Evolutionary conservation across 1,140 invertebrate genomes (phyloP).

Genomic region (Formica exsecta): DNA sequence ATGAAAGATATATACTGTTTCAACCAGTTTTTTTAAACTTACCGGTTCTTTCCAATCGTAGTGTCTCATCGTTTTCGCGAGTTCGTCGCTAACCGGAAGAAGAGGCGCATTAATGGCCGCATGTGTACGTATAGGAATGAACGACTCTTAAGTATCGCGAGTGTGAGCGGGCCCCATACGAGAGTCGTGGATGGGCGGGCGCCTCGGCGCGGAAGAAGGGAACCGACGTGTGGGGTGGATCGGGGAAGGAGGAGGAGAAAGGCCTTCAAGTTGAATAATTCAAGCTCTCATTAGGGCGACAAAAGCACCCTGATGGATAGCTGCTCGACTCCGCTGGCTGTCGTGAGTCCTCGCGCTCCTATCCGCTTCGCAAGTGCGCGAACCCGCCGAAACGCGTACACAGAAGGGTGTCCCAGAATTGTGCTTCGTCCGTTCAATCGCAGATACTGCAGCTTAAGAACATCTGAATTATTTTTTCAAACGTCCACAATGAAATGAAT

Average conservation of each 20-base stretch:
- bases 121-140: slow-evolving; percentile 56
- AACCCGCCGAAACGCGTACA: slow-evolving; percentile 55
- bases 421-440: not conserved
- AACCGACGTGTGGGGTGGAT: slow-evolving; percentile 61
- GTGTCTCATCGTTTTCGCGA: not conserved
- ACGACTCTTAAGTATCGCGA: slow-evolving; percentile 62
- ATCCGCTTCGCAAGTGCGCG: slow-evolving; percentile 38
- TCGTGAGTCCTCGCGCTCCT: slow-evolving; percentile 73
- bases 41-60: not conserved
- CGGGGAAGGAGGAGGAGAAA: slow-evolving; percentile 72
- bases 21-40: not conserved
- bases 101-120: slow-evolving; percentile 41
- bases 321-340: slow-evolving; percentile 82
- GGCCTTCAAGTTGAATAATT: slow-evolving; percentile 86
- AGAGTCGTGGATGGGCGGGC: slow-evolving; percentile 51
- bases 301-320: slow-evolving; percentile 87
- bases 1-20: not conserved
- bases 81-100: slow-evolving; percentile 43
- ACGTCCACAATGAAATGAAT: not conserved
- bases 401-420: slow-evolving; percentile 20
- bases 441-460: not conserved
- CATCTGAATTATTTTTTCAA: not conserved
- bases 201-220: slow-evolving; percentile 52
- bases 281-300: slow-evolving; percentile 87
- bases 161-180: slow-evolving; percentile 20